Evolutionary conservation across 2,888 invertebrate genomes (phyloP).

Genomic region (Pyrrhosoma nymphula): DNA sequence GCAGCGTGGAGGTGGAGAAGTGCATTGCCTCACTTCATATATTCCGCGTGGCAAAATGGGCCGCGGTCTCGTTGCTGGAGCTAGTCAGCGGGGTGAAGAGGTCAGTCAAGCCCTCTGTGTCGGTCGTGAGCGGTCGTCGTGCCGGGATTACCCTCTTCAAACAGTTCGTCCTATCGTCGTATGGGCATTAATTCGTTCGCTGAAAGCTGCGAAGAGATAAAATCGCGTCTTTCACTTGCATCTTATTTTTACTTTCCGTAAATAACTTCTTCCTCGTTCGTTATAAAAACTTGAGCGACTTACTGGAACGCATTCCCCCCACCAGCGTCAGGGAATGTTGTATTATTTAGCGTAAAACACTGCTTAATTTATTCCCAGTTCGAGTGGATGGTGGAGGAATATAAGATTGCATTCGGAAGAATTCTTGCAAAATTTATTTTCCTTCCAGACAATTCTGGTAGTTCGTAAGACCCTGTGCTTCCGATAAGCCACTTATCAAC

Average conservation of each 20-base stretch:
- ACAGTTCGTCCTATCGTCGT: neutral
- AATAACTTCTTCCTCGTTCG: neutral
- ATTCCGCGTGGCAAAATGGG: neutral
- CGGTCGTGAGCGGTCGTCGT: conserved; percentile 1
- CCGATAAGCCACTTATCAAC: too few relatives aligned
- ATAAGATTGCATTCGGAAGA: too few relatives aligned
- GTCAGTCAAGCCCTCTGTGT: neutral
- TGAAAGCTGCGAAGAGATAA: neutral
- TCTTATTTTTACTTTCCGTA: neutral
- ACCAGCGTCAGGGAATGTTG: neutral
- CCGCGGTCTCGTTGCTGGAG: neutral
- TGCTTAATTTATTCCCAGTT: too few relatives aligned
- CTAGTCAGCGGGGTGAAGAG: neutral
- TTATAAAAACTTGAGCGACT: neutral
- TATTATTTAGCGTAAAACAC: too few relatives aligned
- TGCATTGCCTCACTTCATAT: neutral
- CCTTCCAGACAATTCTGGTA: too few relatives aligned
- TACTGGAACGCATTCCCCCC: neutral
- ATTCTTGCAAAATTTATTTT: too few relatives aligned
- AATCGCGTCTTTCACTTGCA: neutral
- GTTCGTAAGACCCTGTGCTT: too few relatives aligned
- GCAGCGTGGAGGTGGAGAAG: neutral
- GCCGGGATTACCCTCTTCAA: conserved; percentile 22
- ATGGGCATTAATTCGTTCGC: neutral
- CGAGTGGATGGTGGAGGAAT: too few relatives aligned